Base-by-base conservation (phyloP, 1,140 invertebrate species). In the Hypsibius dujardini region DNA sequence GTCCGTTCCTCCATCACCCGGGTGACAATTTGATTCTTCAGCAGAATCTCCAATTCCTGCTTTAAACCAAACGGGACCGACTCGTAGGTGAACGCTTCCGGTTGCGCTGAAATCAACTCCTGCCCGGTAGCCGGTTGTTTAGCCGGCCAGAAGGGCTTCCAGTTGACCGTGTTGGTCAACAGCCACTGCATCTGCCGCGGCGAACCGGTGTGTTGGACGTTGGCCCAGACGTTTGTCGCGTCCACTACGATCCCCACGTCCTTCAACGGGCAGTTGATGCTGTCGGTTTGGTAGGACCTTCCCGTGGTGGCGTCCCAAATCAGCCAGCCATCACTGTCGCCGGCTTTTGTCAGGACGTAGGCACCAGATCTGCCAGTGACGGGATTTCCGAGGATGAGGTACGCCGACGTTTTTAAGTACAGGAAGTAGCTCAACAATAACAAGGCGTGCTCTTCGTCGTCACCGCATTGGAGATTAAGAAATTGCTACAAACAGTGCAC, bases 401-500 rank as follows among this genome's bases (percentile, higher is more conserved):
- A 92, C 15, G 85, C 85, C 74, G 84, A 84, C 59, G 87, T 81
- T 1, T 85, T 86, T 45, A 92, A 75, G 45, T 85, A 78, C 1
- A 90, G 77, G 74, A 92, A 85, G 76, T 85, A 92, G 77, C 89
- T 90, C 2, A 85, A 85, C 14, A 94, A 79, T 1, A 92, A 79
- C 14, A 92, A 84, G 2, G 88, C 88, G 77, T 91, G 87, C 76
- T 93, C 90, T 72, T 88, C 84, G 47, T 86, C 83, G 62, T 87
- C 87, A 1, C 90, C 90, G 73, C 85, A 84, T 62, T 87, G 81
- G 75, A 89, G 84, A 73, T 86, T 84, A 46, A 94, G 77, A 71
- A 92, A 83, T 84, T 90, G 85, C 87, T 90, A 77, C 1, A 79
- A 78, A 71, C 71, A 74, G 28, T 28, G 28, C 28, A 28, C 28